Evolutionary conservation across 30 jellyfish, hydroid and myxozoan species (phyloP), one percentile per base, ranked within the genome.

Genomic region (Rhopilema esculentum): DNA sequence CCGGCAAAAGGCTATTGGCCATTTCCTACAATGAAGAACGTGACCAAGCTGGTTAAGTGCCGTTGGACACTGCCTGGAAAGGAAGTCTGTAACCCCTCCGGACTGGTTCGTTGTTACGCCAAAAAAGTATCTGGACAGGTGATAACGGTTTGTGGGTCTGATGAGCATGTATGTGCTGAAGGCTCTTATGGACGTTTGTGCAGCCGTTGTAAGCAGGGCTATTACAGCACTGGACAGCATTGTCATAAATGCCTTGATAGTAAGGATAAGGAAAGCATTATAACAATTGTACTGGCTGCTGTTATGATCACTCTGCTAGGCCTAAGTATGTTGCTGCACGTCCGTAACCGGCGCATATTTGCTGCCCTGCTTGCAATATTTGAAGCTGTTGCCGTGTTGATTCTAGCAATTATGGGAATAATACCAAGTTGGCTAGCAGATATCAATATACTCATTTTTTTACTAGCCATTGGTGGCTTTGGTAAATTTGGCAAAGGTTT

Each of bases 371-470:
- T 73, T 17, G 78, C 94, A 17, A 85, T 85, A 6, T 1, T 74
- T 12, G 83, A 85, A 40, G 88, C 94, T 0, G 76, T 75, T 19
- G 77, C 69, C 17, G 49, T 68, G 48, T 65, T 85, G 26, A 21
- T 85, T 12, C 94, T 85, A 17, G 94, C 94, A 1, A 68, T 77
- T 12, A 2, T 85, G 22, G 84, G 79, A 18, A 64, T 85, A 20
- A 18, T 85, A 1, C 94, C 94, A 62, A 75, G 94, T 77, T 85
- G 94, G 94, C 82, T 85, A 27, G 94, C 94, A 1, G 88, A 85
- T 48, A 18, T 63, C 4, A 85, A 74, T 71, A 75, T 85, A 8
- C 18, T 85, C 1, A 8, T 85, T 1, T 67, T 73, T 27, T 61
- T 85, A 4, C 81, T 85, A 1, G 19, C 94, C 28, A 76, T 85